These are phyloP conservation scores for Elachura formosa DNA, from an alignment of 2,113 vertebrate genomes.

Conservation along the genomic window DNA sequence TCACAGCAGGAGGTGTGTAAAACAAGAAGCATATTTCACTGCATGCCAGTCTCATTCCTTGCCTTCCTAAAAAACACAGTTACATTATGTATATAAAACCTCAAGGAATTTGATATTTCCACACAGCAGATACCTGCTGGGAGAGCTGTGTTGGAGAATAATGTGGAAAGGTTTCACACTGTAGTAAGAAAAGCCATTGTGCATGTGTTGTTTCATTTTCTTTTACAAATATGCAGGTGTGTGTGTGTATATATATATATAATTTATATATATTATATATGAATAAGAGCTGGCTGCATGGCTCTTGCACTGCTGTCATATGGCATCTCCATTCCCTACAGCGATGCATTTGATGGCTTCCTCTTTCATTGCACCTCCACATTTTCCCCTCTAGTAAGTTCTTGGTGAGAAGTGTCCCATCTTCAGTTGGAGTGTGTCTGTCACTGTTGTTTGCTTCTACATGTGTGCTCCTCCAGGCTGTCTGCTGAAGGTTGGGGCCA, in stretches of 20 bases:
- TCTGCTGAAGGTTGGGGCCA: neutral
- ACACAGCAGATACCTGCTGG: neutral
- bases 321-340: neutral
- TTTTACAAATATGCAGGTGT: neutral
- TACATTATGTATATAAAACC: conserved; percentile 16
- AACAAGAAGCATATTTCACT: neutral
- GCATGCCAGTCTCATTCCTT: neutral
- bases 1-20: neutral
- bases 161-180: neutral
- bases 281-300: neutral
- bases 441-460: neutral
- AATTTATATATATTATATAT: neutral
- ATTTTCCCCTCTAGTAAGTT: neutral
- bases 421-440: neutral
- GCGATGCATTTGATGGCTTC: accelerated
- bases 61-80: neutral
- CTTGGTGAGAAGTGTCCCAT: neutral
- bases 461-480: neutral
- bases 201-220: neutral
- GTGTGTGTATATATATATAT: neutral
- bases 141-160: neutral
- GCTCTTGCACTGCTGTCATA: neutral
- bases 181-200: neutral
- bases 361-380: neutral
- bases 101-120: neutral